phyloP scores from a whole-genome alignment of 2,113 vertebrate genomes.

The Microtus oregoni region DNA sequence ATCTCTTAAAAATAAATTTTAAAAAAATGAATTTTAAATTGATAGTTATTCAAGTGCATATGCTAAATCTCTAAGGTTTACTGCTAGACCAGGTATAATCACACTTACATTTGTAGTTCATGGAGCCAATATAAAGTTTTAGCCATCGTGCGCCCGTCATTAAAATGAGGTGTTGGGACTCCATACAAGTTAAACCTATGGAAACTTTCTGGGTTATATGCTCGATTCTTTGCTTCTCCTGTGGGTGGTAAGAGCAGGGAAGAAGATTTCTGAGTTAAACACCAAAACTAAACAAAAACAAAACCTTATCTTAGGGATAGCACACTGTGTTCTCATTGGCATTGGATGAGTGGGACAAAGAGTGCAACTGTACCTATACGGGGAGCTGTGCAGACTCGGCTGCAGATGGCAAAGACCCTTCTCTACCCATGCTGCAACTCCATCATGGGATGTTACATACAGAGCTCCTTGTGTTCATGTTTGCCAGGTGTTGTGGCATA shows the following conservation, averaged over 20 bases:
- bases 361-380: background rate
- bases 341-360: background rate
- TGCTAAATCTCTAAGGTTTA: background rate
- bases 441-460: too few relatives aligned
- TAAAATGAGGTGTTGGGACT: conserved; percentile 88
- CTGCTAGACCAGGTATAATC: background rate
- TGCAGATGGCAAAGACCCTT: background rate
- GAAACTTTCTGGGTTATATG: conserved; percentile 86
- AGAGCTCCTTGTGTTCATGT: background rate
- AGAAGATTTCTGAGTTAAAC: conserved; percentile 54
- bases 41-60: background rate
- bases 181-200: conserved; percentile 88
- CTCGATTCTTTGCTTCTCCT: conserved; percentile 92
- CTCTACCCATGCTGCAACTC: background rate
- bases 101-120: conserved; percentile 88
- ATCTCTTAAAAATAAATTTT: background rate
- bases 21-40: background rate
- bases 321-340: background rate
- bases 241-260: background rate
- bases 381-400: background rate
- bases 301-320: conserved; percentile 33
- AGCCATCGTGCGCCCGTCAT: conserved; percentile 86
- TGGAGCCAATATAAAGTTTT: conserved; percentile 88
- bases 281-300: background rate
- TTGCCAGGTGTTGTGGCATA: too few relatives aligned